Evolutionary conservation across 2,888 invertebrate species (phyloP).

Genomic region (Hesperia comma): DNA sequence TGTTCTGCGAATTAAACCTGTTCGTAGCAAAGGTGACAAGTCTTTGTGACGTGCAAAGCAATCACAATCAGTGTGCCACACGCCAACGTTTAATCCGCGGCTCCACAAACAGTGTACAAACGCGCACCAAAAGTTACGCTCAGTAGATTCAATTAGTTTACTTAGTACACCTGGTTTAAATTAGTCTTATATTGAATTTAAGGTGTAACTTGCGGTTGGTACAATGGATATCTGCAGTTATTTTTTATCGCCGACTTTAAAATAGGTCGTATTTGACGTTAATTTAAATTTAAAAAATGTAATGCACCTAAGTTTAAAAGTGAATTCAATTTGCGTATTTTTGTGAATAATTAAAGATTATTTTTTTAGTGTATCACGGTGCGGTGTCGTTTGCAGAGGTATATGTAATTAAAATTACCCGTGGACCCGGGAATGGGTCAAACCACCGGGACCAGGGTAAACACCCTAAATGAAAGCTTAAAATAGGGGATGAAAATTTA

Average conservation of each 20-base stretch:
- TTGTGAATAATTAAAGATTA: too few species aligned
- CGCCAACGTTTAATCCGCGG: conserved; percentile 2
- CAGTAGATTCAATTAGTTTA: conserved; percentile 31
- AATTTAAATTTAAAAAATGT: too few species aligned
- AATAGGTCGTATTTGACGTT: not conserved
- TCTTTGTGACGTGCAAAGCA: conserved; percentile 13
- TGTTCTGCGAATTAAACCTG: conserved; percentile 6
- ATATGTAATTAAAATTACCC: too few species aligned
- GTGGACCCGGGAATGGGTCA: too few species aligned
- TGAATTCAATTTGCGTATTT: too few species aligned
- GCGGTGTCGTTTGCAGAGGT: too few species aligned
- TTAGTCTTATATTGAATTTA: conserved; percentile 17
- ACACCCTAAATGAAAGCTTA: too few species aligned
- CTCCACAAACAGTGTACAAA: conserved; percentile 2
- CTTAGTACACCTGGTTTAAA: conserved; percentile 21
- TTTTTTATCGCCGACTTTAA: not conserved
- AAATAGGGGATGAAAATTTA: too few species aligned
- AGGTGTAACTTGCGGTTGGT: conserved; percentile 9
- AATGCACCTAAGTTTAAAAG: too few species aligned
- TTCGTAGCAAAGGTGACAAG: conserved; percentile 3
- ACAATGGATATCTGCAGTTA: not conserved
- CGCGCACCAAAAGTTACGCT: conserved; percentile 19
- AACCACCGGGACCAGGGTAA: too few species aligned
- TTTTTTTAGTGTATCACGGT: too few species aligned
- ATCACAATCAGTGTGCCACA: conserved; percentile 8